A percentile compares a stretch with the other conserved stretches of the same genome.
These are phyloP conservation scores for Falcaria lacertinaria DNA, from an alignment of 2,888 invertebrate species.

Conservation along the genomic window DNA sequence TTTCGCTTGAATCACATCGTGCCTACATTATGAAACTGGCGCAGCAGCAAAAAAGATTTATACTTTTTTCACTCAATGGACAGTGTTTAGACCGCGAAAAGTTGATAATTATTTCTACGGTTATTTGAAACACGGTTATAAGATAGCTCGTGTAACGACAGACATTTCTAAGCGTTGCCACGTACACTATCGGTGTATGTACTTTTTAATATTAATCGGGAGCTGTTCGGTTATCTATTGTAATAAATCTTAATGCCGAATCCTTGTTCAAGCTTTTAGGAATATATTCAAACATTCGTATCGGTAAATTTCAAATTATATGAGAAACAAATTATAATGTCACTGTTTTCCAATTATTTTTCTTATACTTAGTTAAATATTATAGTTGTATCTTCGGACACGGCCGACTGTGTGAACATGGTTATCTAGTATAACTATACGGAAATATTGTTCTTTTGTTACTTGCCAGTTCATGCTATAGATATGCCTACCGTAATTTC, in stretches of 20 bases:
- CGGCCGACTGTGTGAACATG: conserved; percentile 62
- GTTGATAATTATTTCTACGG: too few species aligned
- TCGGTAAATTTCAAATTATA: conserved; percentile 42
- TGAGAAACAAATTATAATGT: conserved; percentile 47
- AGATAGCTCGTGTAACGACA: conserved; percentile 26
- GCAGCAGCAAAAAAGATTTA: too few species aligned
- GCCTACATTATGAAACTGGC: too few species aligned
- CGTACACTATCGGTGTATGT: conserved; percentile 41
- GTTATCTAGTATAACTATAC: conserved; percentile 73
- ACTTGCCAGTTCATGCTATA: conserved; percentile 78
- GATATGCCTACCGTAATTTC: conserved; percentile 77
- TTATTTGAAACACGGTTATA: too few species aligned
- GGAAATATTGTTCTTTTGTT: conserved; percentile 68
- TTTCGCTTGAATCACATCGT: too few species aligned
- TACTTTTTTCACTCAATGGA: too few species aligned
- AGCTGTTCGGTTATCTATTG: conserved; percentile 33
- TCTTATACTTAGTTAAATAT: conserved; percentile 39
- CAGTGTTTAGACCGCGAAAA: too few species aligned
- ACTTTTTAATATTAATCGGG: conserved; percentile 46
- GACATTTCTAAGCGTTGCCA: conserved; percentile 48
- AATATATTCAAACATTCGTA: conserved; percentile 56
- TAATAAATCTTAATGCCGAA: conserved; percentile 42
- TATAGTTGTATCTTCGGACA: conserved; percentile 54
- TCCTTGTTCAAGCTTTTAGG: conserved; percentile 60
- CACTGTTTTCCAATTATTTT: conserved; percentile 45